These are phyloP conservation scores for Dinocampus coccinellae DNA, from an alignment of 2,888 invertebrate genomes.

Conservation along the genomic window DNA sequence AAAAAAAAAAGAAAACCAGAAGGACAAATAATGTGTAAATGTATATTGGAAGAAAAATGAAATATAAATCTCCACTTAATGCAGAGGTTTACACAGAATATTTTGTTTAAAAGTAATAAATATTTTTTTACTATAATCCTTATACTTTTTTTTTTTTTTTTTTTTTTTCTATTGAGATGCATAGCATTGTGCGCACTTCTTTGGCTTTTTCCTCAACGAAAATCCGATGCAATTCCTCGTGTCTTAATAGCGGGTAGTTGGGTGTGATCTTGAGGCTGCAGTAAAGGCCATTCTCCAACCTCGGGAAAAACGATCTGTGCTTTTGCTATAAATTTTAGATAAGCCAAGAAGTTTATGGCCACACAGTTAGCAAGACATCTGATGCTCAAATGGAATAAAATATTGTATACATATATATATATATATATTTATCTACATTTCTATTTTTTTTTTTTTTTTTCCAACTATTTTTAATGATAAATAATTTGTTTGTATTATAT, in stretches of 20 bases:
- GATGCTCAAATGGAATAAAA: conserved; percentile 22
- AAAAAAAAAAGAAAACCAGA: too few relatives aligned
- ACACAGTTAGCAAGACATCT: conserved; percentile 30
- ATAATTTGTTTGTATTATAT: too few relatives aligned
- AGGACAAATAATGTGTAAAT: neutral
- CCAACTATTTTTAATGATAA: too few relatives aligned
- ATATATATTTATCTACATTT: too few relatives aligned
- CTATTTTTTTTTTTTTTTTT: too few relatives aligned
- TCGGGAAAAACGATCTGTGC: conserved; percentile 55
- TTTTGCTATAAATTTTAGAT: conserved; percentile 60
- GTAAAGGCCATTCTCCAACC: conserved; percentile 31
- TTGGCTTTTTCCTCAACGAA: conserved; percentile 7
- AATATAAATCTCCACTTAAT: neutral
- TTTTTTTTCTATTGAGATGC: conserved; percentile 39
- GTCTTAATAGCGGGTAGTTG: conserved; percentile 25
- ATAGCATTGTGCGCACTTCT: conserved; percentile 41
- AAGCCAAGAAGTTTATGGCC: conserved; percentile 57
- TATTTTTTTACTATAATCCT: neutral
- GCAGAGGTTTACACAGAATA: too few relatives aligned
- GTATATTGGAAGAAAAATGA: neutral
- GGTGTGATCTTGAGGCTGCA: conserved; percentile 21
- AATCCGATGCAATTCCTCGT: neutral
- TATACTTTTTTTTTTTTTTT: conserved; percentile 22
- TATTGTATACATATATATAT: neutral
- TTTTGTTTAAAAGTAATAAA: neutral